Conservation (phyloP, 2,797 vertebrate genomes). For the Clamator glandarius region DNA sequence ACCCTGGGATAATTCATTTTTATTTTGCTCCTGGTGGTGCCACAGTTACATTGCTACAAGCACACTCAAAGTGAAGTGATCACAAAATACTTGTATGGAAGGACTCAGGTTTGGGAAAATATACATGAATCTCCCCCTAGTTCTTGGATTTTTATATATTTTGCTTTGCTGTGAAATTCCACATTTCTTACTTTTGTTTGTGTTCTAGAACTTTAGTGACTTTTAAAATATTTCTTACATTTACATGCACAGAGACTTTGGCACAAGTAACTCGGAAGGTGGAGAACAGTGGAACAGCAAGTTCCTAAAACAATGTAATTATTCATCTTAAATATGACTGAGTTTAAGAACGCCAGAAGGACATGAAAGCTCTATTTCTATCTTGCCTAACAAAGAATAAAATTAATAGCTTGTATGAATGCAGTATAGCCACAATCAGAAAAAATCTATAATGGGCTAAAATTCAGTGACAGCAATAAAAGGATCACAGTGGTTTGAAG, state of each 20-base stretch:
- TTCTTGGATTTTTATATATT: background rate
- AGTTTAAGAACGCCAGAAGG: background rate
- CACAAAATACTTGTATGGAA: background rate
- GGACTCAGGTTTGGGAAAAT: background rate
- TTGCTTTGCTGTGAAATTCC: background rate
- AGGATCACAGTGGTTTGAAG: background rate
- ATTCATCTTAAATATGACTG: constrained; percentile 24
- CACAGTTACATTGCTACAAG: background rate
- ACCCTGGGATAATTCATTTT: background rate
- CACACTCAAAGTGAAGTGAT: background rate
- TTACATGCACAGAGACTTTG: background rate
- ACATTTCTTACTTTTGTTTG: background rate
- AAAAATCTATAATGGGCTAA: constrained; percentile 14
- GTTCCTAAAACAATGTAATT: constrained; percentile 32
- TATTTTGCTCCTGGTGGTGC: background rate
- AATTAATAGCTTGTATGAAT: constrained; percentile 31
- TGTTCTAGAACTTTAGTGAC: background rate
- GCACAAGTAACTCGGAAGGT: background rate
- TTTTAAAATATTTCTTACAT: background rate
- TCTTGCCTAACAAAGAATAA: background rate
- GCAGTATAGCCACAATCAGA: background rate
- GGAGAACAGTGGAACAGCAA: background rate
- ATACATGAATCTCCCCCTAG: background rate
- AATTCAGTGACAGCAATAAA: background rate
- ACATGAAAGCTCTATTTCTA: constrained; percentile 13